These are phyloP conservation scores for Panagrolaimus sp. DNA, from an alignment of 1,140 invertebrate species.

Conservation along the genomic window DNA sequence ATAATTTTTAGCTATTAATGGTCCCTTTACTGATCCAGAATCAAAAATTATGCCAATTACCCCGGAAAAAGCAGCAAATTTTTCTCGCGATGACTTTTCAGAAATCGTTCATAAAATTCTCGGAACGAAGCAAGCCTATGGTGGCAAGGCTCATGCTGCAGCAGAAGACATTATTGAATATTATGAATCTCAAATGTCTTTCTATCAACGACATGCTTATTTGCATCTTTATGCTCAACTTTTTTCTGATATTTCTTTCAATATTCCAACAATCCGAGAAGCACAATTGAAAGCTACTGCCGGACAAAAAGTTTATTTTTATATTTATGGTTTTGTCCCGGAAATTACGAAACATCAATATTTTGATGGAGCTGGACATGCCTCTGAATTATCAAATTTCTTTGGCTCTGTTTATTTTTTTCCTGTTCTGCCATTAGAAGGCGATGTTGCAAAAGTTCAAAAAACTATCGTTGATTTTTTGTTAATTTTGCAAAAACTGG, in stretches of 20 bases:
- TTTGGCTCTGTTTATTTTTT: not conserved
- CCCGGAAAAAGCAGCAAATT: not conserved
- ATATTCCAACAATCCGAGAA: not conserved
- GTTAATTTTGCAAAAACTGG: slow-evolving; percentile 1
- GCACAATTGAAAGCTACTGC: not conserved
- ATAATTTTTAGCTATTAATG: too few relatives aligned
- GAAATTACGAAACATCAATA: not conserved
- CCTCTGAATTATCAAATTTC: not conserved
- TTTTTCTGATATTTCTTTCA: not conserved
- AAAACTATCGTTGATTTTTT: not conserved
- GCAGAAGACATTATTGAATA: not conserved
- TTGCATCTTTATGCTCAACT: not conserved
- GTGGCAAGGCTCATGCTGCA: not conserved
- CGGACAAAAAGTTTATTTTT: not conserved
- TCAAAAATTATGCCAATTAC: not conserved
- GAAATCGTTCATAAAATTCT: not conserved
- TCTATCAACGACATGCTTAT: not conserved
- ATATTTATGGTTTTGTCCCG: not conserved
- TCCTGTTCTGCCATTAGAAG: not conserved
- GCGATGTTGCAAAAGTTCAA: not conserved
- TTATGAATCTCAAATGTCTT: not conserved
- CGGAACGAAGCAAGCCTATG: not conserved
- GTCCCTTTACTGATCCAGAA: too few relatives aligned
- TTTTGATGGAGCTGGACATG: not conserved
- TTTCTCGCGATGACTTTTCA: not conserved